A percentile compares a stretch with the other conserved stretches of the same genome.
phyloP scores from a whole-genome alignment of 2,113 vertebrate species.

The Lamprotornis superbus region DNA sequence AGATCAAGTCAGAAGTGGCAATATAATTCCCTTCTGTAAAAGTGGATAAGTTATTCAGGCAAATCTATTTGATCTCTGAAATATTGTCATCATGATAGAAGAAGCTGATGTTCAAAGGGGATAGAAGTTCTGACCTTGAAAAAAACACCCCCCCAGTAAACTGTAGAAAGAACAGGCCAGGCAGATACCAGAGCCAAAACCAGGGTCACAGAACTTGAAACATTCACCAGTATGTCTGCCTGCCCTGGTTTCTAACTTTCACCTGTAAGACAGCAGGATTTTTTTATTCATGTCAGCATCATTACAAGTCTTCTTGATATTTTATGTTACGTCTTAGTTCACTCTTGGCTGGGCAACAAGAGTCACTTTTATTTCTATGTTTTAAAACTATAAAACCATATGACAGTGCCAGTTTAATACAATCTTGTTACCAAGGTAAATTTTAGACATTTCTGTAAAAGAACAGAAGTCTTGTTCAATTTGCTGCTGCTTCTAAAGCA shows the following conservation, averaged over 20 bases:
- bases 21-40: constrained; percentile 47
- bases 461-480: not conserved
- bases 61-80: constrained; percentile 34
- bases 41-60: constrained; percentile 40
- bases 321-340: not conserved
- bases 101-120: not conserved
- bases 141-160: not conserved
- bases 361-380: not conserved
- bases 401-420: not conserved
- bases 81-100: not conserved
- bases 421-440: not conserved
- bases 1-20: constrained; percentile 15
- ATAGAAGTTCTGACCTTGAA: not conserved
- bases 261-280: not conserved
- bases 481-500: not conserved
- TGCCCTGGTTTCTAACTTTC: not conserved
- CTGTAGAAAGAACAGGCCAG: not conserved
- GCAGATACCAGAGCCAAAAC: not conserved
- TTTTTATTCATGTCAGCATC: not conserved
- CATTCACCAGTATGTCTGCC: not conserved
- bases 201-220: not conserved
- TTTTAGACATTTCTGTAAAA: not conserved
- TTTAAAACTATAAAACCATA: not conserved
- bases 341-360: not conserved
- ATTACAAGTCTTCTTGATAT: not conserved